Conservation (phyloP, 1,140 invertebrate genomes). For the Papilio dardanus region DNA sequence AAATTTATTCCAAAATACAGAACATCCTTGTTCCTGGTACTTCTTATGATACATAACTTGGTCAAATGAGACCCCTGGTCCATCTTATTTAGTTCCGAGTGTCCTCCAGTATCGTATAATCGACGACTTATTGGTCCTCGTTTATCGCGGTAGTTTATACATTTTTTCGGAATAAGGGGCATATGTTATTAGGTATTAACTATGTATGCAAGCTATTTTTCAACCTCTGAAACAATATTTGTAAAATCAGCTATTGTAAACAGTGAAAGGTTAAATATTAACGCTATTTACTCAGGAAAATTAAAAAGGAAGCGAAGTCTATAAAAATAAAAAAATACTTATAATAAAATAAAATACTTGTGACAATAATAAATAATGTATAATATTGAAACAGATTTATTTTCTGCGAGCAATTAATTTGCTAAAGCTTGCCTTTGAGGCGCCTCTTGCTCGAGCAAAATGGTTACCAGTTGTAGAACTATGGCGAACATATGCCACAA, state of each 20-base stretch:
- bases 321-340: not conserved
- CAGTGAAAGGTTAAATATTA: not conserved
- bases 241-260: not conserved
- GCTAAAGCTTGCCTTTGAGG: conserved; percentile 57
- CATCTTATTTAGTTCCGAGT: too few relatives aligned
- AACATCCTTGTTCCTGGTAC: too few relatives aligned
- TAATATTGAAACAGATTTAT: conserved; percentile 50
- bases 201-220: not conserved
- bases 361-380: conserved; percentile 48
- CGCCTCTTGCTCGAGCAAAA: conserved; percentile 44
- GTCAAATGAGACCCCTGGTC: too few relatives aligned
- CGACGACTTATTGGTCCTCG: too few relatives aligned
- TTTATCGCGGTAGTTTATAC: too few relatives aligned
- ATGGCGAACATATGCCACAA: conserved; percentile 48
- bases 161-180: too few relatives aligned
- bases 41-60: too few relatives aligned
- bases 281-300: not conserved
- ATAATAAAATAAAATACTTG: not conserved
- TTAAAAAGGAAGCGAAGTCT: not conserved
- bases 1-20: too few relatives aligned
- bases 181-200: too few relatives aligned
- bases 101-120: too few relatives aligned
- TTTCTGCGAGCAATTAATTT: conserved; percentile 62
- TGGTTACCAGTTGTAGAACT: conserved; percentile 55
- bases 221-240: not conserved